Percentiles rank a stretch among this genome's conserved stretches.
Conservation (phyloP, 2,797 vertebrate genomes). For the Spea hammondii region DNA sequence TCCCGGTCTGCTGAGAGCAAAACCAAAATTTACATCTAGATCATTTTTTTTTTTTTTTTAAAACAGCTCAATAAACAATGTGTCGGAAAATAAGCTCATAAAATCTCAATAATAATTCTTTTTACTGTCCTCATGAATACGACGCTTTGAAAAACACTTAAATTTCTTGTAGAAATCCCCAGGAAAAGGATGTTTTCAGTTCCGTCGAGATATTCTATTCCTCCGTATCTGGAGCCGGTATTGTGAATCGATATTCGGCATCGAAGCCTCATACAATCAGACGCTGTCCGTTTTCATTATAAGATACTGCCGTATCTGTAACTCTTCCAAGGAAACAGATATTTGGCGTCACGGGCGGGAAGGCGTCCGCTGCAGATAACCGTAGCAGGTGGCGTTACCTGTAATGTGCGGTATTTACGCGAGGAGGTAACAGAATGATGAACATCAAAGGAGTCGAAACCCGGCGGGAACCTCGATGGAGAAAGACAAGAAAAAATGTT, state of each 20-base stretch:
- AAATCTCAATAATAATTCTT: no score
- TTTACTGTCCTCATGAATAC: no score
- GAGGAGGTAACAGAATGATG: constrained; percentile 51
- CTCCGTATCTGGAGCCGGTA: not conserved
- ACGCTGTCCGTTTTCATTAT: constrained; percentile 14
- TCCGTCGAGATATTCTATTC: not conserved
- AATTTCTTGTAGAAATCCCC: no score
- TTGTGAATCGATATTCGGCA: constrained; percentile 16
- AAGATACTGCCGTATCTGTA: constrained; percentile 51
- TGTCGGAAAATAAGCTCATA: no score
- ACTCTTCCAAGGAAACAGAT: constrained; percentile 43
- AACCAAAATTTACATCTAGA: not conserved
- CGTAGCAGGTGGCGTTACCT: constrained; percentile 58
- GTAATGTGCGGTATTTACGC: constrained; percentile 54
- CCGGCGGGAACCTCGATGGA: constrained; percentile 50
- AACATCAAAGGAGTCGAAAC: constrained; percentile 53
- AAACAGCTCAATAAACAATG: no score
- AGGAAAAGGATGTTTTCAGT: no score
- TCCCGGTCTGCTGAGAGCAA: constrained; percentile 8
- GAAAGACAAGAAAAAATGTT: constrained; percentile 40
- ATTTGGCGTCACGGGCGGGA: constrained; percentile 45
- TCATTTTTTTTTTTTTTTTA: no score
- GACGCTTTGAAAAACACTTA: no score
- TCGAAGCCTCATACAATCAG: not conserved
- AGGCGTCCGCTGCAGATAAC: constrained; percentile 53